Percentiles rank a stretch among this genome's conserved stretches.
phyloP scores from a whole-genome alignment of 2,113 vertebrate species.

The Sus scrofa region DNA sequence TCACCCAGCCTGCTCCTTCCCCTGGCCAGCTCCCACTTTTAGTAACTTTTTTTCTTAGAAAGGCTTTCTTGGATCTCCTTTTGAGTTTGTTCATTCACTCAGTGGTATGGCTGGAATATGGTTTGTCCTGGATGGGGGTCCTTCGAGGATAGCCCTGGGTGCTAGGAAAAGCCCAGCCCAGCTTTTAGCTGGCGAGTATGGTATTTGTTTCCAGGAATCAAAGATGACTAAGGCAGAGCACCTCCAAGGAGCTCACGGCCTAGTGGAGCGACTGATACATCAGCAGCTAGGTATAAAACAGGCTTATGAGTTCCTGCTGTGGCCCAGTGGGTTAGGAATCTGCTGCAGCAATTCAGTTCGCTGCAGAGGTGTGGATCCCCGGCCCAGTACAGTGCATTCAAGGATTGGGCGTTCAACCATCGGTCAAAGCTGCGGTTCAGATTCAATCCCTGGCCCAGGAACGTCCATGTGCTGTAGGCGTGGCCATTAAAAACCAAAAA shows the following conservation, averaged over 20 bases:
- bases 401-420: too few species aligned
- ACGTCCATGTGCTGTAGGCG: too few species aligned
- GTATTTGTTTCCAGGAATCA: not conserved
- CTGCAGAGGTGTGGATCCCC: too few species aligned
- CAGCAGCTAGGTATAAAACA: not conserved
- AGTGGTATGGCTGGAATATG: not conserved
- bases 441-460: too few species aligned
- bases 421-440: too few species aligned
- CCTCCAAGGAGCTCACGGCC: not conserved
- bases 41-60: not conserved
- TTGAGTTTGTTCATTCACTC: not conserved
- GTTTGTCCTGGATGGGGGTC: not conserved
- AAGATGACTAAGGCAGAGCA: not conserved
- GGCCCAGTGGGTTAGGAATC: too few species aligned
- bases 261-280: accelerated
- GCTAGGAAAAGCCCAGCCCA: not conserved
- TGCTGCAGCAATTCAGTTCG: too few species aligned
- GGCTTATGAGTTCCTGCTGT: too few species aligned
- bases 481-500: too few species aligned
- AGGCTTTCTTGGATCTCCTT: not conserved
- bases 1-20: not conserved
- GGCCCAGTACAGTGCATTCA: too few species aligned
- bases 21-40: too few species aligned
- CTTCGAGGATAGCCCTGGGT: not conserved
- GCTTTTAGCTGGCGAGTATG: not conserved